phyloP scores from a whole-genome alignment of 2,113 vertebrate species.

The Xenopus laevis region DNA sequence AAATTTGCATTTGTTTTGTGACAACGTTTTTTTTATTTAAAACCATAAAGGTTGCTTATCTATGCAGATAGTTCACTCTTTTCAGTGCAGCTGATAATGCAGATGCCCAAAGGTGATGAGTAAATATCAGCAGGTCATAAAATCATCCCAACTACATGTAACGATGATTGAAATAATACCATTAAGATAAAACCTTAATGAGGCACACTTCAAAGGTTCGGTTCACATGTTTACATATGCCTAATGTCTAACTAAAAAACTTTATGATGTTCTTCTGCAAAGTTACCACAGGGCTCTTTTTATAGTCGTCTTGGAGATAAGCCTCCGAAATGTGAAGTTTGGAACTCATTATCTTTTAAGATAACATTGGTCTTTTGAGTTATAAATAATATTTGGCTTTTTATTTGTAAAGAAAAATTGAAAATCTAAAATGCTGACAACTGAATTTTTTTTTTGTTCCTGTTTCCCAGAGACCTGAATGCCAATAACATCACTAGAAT shows the following conservation, averaged over 20 bases:
- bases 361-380: neutral
- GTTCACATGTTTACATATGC: neutral
- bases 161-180: neutral
- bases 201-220: neutral
- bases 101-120: neutral
- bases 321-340: constrained; percentile 1
- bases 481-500: constrained; percentile 98
- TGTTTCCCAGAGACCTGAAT: constrained; percentile 86
- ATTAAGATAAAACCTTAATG: neutral
- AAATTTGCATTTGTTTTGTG: too few species aligned
- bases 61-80: neutral
- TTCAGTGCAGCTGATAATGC: neutral
- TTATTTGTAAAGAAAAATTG: neutral
- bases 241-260: constrained; percentile 22
- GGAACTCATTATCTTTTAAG: neutral
- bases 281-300: constrained; percentile 38
- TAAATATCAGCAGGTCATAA: constrained; percentile 13
- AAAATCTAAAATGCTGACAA: neutral
- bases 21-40: neutral
- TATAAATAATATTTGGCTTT: neutral
- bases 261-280: constrained; percentile 31
- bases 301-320: constrained; percentile 24
- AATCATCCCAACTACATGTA: constrained; percentile 5
- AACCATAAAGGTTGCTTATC: constrained; percentile 1
- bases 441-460: constrained; percentile 34